These are phyloP conservation scores for Barbus barbus DNA, from an alignment of 2,113 vertebrate genomes.

Conservation along the genomic window DNA sequence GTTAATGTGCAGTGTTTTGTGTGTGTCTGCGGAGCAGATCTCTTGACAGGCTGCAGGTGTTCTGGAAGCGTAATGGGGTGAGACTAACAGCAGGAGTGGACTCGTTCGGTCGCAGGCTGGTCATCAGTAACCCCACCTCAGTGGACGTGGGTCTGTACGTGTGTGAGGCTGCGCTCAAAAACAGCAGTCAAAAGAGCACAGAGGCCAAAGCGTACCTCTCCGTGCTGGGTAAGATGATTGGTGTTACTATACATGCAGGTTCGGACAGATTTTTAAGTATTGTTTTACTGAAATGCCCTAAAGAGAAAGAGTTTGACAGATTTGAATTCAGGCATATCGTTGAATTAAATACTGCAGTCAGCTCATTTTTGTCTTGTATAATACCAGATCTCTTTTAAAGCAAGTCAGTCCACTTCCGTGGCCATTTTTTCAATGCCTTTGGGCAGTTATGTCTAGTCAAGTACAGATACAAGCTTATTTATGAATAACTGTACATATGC, in stretches of 20 bases:
- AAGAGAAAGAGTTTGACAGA: no score
- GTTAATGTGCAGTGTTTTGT: constrained; percentile 18
- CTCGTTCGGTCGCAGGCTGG: constrained; percentile 80
- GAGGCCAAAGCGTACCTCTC: constrained; percentile 83
- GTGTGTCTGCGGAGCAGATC: constrained; percentile 71
- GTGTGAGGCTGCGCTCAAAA: constrained; percentile 82
- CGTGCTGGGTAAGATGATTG: constrained; percentile 79
- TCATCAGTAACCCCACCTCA: constrained; percentile 76
- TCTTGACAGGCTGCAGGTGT: constrained; percentile 79
- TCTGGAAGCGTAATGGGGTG: constrained; percentile 86
- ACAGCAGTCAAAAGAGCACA: constrained; percentile 74
- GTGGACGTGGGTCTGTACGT: constrained; percentile 82
- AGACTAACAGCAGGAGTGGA: constrained; percentile 78
- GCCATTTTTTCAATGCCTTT: background rate
- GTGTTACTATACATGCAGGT: background rate
- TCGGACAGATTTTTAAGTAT: background rate
- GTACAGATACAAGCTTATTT: background rate
- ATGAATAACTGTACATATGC: background rate
- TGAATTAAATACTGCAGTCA: background rate
- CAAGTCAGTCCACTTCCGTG: background rate
- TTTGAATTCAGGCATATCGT: background rate
- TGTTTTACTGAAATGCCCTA: background rate
- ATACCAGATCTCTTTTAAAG: background rate
- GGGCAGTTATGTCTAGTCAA: background rate
- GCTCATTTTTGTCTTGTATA: background rate